These are phyloP conservation scores for Camelus dromedarius DNA, from an alignment of 2,113 vertebrate species.

Conservation along the genomic window DNA sequence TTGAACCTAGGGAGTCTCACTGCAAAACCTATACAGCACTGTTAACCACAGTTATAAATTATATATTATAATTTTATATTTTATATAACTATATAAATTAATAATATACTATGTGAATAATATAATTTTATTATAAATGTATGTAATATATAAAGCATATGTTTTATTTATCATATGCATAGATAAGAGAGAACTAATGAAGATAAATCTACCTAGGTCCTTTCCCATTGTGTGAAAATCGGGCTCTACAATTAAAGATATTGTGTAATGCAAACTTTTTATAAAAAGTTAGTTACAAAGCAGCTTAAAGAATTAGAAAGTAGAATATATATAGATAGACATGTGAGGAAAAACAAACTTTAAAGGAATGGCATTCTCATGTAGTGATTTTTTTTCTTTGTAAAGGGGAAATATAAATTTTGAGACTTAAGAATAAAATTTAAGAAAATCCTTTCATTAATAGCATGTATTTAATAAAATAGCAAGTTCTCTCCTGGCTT, in stretches of 20 bases:
- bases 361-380: neutral
- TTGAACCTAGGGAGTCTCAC: neutral
- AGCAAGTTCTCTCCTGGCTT: neutral
- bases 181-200: neutral
- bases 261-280: neutral
- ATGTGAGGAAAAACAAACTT: neutral
- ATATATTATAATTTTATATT: neutral
- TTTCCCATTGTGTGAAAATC: neutral
- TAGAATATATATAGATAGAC: neutral
- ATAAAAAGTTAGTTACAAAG: neutral
- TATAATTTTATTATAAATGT: neutral
- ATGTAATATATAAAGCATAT: neutral
- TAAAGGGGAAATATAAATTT: neutral
- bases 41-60: neutral
- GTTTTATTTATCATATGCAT: neutral
- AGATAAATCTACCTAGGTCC: neutral
- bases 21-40: neutral
- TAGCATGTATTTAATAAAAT: neutral
- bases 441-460: neutral
- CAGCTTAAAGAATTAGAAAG: neutral
- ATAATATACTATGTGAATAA: neutral
- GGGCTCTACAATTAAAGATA: neutral
- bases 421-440: neutral
- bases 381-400: neutral
- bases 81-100: neutral